Base-by-base conservation (phyloP, 2,797 vertebrate genomes). In the Malacoctenus gilli region DNA sequence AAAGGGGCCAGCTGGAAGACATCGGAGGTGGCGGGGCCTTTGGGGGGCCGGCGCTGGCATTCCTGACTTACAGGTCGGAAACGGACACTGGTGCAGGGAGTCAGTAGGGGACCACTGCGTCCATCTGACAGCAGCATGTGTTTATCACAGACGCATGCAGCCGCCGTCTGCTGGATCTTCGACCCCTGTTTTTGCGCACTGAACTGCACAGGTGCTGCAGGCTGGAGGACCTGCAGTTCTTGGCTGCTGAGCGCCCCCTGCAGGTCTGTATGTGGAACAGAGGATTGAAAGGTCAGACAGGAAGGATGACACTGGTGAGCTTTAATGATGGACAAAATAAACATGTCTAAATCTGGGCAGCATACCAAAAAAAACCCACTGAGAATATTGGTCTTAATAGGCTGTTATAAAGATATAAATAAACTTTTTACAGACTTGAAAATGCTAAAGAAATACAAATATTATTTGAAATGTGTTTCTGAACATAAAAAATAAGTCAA, bases 1-100 rank as follows among this genome's bases (percentile, higher is more conserved):
- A 97, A 97, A 2, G 94, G 95, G 4, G 94, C 94, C 0, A 91
- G 92, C 63, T 93, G 91, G 68, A 96, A 96, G 63, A 96, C 91
- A 9, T 98, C 94, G 0, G 90, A 77, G 0, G 79, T 5, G 1
- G 40, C 14, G 0, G 56, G 50, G 35, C 37, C 49, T 41, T 48
- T 18, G 11, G 60, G 18, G 19, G 52, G 16, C 36, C 36, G 68
- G 21, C 11, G 44, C 15, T 63, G 64, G 47, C 68, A n/a, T 2
- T 16, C 41, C 31, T 44, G 57, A 31, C 49, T 19, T 35, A 35
- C 58, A 6, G 75, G 68, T 49, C 15, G 14, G 37, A 75, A 47
- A 28, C 59, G 66, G 46, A 57, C 50, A 39, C 42, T 20, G 42
- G 67, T 36, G 51, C 59, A 42, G n/a, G 60, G n/a, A 25, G 48